A percentile compares a stretch with the other conserved stretches of the same genome.
phyloP scores from a whole-genome alignment of 2,113 vertebrate genomes.

The Odocoileus hemionus region DNA sequence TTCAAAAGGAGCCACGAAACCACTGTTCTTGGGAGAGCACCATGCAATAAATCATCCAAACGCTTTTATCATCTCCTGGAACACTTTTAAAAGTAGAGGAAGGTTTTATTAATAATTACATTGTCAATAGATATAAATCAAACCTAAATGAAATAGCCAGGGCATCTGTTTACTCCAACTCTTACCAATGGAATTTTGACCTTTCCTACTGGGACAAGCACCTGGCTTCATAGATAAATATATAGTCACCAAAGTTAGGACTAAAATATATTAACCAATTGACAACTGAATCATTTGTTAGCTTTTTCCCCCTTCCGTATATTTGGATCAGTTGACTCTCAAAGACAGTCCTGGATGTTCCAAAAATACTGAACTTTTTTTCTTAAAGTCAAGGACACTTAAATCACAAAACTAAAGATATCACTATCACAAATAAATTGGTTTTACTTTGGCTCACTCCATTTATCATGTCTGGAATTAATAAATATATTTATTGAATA shows the following conservation, averaged over 20 bases:
- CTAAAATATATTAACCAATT: not conserved
- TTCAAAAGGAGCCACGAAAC: not conserved
- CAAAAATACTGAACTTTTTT: not conserved
- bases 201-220: not conserved
- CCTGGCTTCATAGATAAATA: not conserved
- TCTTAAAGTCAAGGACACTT: not conserved
- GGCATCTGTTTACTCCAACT: not conserved
- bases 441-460: not conserved
- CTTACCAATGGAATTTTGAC: not conserved
- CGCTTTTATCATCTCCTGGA: not conserved
- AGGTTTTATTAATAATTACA: slow-evolving; percentile 28
- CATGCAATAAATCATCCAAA: not conserved
- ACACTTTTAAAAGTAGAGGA: not conserved
- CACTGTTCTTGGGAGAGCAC: not conserved
- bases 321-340: not conserved
- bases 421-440: not conserved
- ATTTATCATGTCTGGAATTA: not conserved
- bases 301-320: not conserved
- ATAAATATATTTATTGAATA: not conserved
- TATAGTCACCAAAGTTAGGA: not conserved
- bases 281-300: not conserved
- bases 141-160: not conserved
- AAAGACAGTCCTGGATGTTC: not conserved
- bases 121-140: slow-evolving; percentile 1
- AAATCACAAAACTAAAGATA: not conserved